Percentiles rank a stretch among this genome's conserved stretches.
phyloP scores from a whole-genome alignment of 2,113 vertebrate genomes.

The Hippopotamus amphibius region DNA sequence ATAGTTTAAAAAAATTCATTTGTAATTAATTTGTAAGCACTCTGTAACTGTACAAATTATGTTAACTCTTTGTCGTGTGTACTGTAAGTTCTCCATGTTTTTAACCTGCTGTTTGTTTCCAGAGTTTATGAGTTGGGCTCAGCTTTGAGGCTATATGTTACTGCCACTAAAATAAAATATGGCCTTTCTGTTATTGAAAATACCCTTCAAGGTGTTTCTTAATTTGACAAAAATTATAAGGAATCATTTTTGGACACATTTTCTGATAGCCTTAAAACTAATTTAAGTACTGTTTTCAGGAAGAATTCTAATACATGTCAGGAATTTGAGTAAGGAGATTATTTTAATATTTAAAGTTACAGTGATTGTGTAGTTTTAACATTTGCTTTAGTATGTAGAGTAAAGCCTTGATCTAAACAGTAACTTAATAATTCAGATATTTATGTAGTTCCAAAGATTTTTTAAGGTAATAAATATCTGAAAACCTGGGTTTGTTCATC shows the following conservation, averaged over 20 bases:
- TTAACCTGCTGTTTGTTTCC: constrained; percentile 58
- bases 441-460: constrained; percentile 35
- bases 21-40: not conserved
- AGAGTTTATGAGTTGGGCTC: constrained; percentile 40
- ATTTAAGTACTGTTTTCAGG: constrained; percentile 37
- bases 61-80: not conserved
- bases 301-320: not conserved
- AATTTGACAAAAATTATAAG: constrained; percentile 32
- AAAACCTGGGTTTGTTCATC: constrained; percentile 44
- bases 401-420: constrained; percentile 14
- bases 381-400: not conserved
- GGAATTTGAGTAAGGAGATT: constrained; percentile 42
- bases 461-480: constrained; percentile 6
- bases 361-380: constrained; percentile 39
- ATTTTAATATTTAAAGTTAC: constrained; percentile 58
- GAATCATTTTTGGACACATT: constrained; percentile 45
- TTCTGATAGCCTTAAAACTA: constrained; percentile 52
- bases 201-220: constrained; percentile 38
- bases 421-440: constrained; percentile 8
- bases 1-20: not conserved
- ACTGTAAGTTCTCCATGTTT: constrained; percentile 37
- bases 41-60: not conserved
- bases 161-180: constrained; percentile 5
- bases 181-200: constrained; percentile 41
- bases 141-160: not conserved